phyloP scores from a whole-genome alignment of 2,113 vertebrate species.

The Protobothrops flavoviridis region DNA sequence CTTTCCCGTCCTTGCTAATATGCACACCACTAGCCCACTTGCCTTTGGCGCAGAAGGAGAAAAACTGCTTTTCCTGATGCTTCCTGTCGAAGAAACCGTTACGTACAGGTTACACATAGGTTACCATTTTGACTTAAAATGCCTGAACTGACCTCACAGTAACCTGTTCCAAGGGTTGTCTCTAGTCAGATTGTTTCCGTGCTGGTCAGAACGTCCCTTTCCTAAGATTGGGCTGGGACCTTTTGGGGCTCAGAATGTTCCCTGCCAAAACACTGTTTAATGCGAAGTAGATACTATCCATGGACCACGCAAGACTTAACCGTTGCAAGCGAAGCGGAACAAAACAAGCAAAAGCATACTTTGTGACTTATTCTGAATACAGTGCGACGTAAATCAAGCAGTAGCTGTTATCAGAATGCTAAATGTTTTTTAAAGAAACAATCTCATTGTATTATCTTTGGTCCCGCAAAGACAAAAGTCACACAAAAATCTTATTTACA shows the following conservation, averaged over 20 bases:
- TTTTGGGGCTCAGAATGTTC: not conserved
- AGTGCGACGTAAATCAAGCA: not conserved
- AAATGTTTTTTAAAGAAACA: not conserved
- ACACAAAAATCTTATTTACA: not conserved
- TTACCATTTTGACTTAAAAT: not conserved
- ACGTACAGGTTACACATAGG: not conserved
- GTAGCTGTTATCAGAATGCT: not conserved
- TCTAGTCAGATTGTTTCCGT: not conserved
- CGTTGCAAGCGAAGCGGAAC: not conserved
- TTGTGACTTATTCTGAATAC: not conserved
- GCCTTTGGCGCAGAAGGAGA: constrained; percentile 76
- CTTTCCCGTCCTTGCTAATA: constrained; percentile 66
- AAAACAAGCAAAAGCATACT: not conserved
- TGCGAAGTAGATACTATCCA: not conserved
- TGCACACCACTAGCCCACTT: constrained; percentile 67
- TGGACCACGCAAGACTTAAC: not conserved
- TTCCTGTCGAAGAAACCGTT: constrained; percentile 53
- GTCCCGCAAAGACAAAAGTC: not conserved
- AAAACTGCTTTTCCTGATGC: constrained; percentile 62
- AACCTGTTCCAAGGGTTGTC: not conserved
- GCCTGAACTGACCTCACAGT: not conserved
- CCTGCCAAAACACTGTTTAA: not conserved
- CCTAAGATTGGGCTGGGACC: not conserved
- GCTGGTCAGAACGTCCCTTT: not conserved
- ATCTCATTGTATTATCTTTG: not conserved